These are phyloP conservation scores for Sinosuthora webbiana DNA, from an alignment of 2,113 vertebrate genomes.

Conservation along the genomic window DNA sequence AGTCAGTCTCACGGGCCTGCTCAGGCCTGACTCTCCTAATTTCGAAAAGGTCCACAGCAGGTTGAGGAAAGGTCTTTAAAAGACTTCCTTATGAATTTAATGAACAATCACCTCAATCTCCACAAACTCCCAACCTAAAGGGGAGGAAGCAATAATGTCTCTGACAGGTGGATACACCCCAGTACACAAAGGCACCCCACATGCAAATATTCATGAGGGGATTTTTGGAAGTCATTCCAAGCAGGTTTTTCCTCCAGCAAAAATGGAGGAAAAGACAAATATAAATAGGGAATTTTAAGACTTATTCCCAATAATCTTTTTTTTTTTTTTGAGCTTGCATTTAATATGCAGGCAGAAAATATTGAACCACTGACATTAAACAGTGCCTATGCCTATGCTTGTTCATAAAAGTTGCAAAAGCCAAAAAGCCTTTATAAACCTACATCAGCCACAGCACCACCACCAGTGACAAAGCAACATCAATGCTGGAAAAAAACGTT, in stretches of 20 bases:
- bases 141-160: neutral
- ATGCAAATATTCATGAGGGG: neutral
- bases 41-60: neutral
- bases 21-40: neutral
- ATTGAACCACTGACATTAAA: neutral
- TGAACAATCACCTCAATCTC: neutral
- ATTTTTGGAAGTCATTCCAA: neutral
- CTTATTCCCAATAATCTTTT: neutral
- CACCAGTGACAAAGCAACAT: neutral
- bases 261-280: neutral
- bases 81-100: neutral
- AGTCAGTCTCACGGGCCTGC: neutral
- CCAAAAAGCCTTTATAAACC: neutral
- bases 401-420: neutral
- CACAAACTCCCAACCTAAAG: neutral
- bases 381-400: neutral
- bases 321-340: neutral
- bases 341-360: neutral
- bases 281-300: neutral
- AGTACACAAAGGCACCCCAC: neutral
- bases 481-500: neutral
- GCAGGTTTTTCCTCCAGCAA: neutral
- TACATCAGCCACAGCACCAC: neutral
- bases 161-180: neutral
- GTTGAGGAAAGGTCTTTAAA: neutral